Conservation (phyloP, 2,113 vertebrate genomes). For the Bufo bufo region DNA sequence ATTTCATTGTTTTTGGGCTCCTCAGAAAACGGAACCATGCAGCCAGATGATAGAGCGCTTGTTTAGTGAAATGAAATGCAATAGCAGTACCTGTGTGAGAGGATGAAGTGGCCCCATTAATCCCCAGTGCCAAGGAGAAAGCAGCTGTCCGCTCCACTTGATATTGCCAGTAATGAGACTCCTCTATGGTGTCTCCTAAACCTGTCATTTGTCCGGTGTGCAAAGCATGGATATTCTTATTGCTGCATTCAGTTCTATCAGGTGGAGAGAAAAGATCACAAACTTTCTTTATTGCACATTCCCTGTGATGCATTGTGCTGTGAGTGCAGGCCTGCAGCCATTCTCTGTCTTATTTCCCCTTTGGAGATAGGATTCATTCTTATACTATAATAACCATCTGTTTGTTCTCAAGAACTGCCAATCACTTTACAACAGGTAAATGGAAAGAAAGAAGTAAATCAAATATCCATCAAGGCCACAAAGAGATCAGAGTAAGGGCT, state of each 20-base stretch:
- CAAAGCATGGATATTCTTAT: constrained; percentile 4
- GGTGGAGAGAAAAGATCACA: background rate
- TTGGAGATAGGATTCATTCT: constrained; percentile 26
- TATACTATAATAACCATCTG: background rate
- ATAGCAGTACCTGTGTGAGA: constrained; percentile 18
- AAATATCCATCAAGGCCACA: constrained; percentile 16
- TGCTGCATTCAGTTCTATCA: background rate
- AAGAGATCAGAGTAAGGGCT: background rate
- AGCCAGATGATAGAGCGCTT: constrained; percentile 16
- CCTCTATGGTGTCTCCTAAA: constrained; percentile 28
- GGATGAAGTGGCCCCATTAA: constrained; percentile 49
- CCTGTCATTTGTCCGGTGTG: constrained; percentile 6
- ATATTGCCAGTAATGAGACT: constrained; percentile 48
- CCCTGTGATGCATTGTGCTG: constrained; percentile 39
- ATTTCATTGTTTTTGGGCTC: constrained; percentile 18
- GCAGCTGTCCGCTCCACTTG: background rate
- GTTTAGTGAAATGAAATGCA: constrained; percentile 47
- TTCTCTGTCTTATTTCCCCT: constrained; percentile 26
- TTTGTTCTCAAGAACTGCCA: constrained; percentile 34
- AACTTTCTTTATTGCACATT: constrained; percentile 55
- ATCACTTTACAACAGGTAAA: background rate
- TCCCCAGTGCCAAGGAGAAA: background rate
- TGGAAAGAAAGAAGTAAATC: background rate
- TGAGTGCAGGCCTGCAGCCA: constrained; percentile 13
- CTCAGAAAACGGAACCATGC: background rate